Evolutionary conservation across 2,113 vertebrate genomes (phyloP).

Genomic region (Gobiocypris rarus): DNA sequence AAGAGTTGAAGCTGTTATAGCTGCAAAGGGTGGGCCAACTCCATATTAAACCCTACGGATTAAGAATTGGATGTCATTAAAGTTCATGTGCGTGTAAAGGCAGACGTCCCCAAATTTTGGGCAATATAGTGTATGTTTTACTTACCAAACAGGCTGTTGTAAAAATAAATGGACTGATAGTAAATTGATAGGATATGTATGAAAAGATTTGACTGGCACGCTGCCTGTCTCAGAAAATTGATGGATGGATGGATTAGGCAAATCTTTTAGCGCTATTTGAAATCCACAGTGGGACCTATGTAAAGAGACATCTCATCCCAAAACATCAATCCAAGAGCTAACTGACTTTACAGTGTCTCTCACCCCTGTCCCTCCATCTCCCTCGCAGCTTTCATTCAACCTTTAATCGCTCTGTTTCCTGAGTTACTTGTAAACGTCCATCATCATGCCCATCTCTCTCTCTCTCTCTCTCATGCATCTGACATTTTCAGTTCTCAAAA

Average conservation of each 20-base stretch:
- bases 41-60: too few species aligned
- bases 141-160: neutral
- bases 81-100: too few species aligned
- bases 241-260: neutral
- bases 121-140: neutral
- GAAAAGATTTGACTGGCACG: neutral
- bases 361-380: neutral
- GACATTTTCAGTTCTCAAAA: constrained; percentile 26
- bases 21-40: too few species aligned
- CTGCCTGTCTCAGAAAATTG: neutral
- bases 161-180: neutral
- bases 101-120: too few species aligned
- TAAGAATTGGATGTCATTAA: too few species aligned
- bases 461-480: neutral
- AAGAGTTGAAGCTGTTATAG: too few species aligned
- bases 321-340: neutral
- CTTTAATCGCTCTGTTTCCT: constrained; percentile 54
- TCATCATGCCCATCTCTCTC: constrained; percentile 46
- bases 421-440: constrained; percentile 53
- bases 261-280: neutral
- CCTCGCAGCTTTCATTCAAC: neutral
- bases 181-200: neutral
- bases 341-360: constrained; percentile 2
- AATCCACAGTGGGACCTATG: neutral
- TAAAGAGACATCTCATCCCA: constrained; percentile 10